Base-by-base conservation (phyloP, 23 tunicate species). In the Diplosoma virens region DNA sequence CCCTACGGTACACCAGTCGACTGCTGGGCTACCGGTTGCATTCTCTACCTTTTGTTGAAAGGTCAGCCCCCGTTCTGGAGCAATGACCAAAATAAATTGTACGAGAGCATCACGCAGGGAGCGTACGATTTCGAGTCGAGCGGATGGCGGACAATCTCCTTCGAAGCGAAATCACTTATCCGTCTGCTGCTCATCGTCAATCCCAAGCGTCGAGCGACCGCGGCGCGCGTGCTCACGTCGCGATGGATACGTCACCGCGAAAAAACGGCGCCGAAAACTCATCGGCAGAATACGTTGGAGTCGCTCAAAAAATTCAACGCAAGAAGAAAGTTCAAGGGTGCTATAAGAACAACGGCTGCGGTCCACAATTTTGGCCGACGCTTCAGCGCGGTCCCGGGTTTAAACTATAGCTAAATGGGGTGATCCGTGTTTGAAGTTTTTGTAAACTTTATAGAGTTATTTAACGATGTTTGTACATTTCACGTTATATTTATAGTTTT, bases 21-120 rank as follows among this genome's bases (percentile, higher is more conserved):
- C 21, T 67, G 50, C 7, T 67, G 74, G 74, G 74, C 74, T 6
- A 7, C 23, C 21, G 74, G 74, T 9, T 35, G 74, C 74, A 67
- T 67, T 6, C 28, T 67, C 25, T 67, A 67, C 52, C 2, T 67
- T 7, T 26, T 67, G 7, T 52, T 67, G 5, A 23, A 5, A 34
- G 74, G 74, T 29, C 17, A 36, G 16, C 74, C 74, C 20, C 74
- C 74, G 11, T 67, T 67, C 36, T 67, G 74, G 74, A 36, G 36
- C 25, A 67, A 25, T 27, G 30, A 35, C 26, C 50, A 67, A 35
- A 22, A 18, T 5, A 37, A 67, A 36, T 67, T 67, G 28, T 34
- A 6, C 26, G 52, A 67, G 36, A 11, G 28, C 3, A 67, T 67
- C 30, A 67, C 17, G 21, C 25, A 35, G 20, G 74, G 74, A 18